Conservation (phyloP, 2,888 invertebrate species). For the Heteromurus nitidus region DNA sequence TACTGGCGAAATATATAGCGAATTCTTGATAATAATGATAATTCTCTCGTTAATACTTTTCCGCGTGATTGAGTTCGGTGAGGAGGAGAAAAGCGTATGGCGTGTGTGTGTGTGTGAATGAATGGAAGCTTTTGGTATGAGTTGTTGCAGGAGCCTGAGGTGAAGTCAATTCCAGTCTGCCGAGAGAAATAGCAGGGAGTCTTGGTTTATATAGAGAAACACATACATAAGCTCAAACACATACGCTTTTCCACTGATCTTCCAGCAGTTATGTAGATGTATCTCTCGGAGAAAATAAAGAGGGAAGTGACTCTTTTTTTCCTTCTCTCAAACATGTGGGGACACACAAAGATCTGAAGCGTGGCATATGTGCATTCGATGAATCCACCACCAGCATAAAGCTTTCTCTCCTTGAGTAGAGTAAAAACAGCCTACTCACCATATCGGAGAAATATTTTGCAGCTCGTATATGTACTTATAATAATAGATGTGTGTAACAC, state of each 20-base stretch:
- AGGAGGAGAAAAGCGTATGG: too few relatives aligned
- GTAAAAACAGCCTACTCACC: too few relatives aligned
- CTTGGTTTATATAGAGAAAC: conserved; percentile 60
- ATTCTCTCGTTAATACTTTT: too few relatives aligned
- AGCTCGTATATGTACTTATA: too few relatives aligned
- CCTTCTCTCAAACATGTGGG: background rate
- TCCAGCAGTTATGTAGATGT: background rate
- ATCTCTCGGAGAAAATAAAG: conserved; percentile 5
- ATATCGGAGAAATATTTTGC: too few relatives aligned
- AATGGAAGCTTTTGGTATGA: background rate
- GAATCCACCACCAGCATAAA: background rate
- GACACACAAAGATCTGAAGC: conserved; percentile 2
- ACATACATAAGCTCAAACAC: conserved; percentile 22
- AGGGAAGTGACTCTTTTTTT: conserved; percentile 28
- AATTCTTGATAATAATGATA: conserved; percentile 8
- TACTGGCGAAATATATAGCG: too few relatives aligned
- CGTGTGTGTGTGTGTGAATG: background rate
- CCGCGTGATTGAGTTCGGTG: background rate
- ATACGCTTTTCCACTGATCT: conserved; percentile 46
- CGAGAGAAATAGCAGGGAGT: conserved; percentile 61
- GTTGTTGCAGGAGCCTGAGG: conserved; percentile 46
- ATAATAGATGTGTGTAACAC: too few relatives aligned
- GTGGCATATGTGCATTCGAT: too few relatives aligned
- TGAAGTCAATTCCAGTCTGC: conserved; percentile 65
- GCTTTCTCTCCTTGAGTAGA: background rate